These are phyloP conservation scores for Proterorhinus semilunaris DNA, from an alignment of 2,113 vertebrate species.

Conservation along the genomic window DNA sequence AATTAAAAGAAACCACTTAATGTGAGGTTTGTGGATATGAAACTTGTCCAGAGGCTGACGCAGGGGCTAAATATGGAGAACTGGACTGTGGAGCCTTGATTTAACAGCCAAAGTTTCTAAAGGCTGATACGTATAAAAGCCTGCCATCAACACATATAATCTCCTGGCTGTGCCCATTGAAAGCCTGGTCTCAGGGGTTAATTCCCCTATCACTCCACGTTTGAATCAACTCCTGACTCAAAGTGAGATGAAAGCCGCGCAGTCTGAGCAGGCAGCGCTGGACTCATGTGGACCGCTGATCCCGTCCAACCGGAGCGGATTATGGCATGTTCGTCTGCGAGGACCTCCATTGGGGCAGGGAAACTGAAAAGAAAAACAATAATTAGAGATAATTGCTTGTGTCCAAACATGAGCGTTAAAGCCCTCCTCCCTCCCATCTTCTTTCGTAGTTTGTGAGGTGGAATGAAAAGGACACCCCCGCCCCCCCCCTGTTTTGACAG, in stretches of 20 bases:
- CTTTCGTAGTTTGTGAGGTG: slow-evolving; percentile 92
- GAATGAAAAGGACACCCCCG: slow-evolving; percentile 96
- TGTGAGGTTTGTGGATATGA: slow-evolving; percentile 12
- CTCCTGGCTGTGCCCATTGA: slow-evolving; percentile 97
- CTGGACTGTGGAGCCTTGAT: slow-evolving; percentile 78
- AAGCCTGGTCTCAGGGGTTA: slow-evolving; percentile 95
- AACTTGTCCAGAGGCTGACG: slow-evolving; percentile 7
- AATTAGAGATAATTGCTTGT: slow-evolving; percentile 99
- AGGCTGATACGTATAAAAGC: slow-evolving; percentile 89
- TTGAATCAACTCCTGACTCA: slow-evolving; percentile 99
- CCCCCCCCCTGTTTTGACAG: slow-evolving; percentile 99
- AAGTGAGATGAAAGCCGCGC: slow-evolving; percentile 95
- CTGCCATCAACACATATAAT: slow-evolving; percentile 99
- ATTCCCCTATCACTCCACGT: slow-evolving; percentile 98
- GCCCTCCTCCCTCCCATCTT: slow-evolving; percentile 78
- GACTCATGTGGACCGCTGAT: slow-evolving; percentile 86
- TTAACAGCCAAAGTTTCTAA: slow-evolving; percentile 90
- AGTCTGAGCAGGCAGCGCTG: slow-evolving; percentile 79
- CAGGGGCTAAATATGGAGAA: slow-evolving; percentile 44
- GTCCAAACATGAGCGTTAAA: slow-evolving; percentile 99
- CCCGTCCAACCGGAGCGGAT: slow-evolving; percentile 89
- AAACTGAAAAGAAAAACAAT: slow-evolving; percentile 99
- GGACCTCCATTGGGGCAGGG: slow-evolving; percentile 94
- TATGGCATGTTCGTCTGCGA: slow-evolving; percentile 92
- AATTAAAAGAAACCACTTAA: too few relatives aligned